A percentile compares a stretch with the other conserved stretches of the same genome.
Evolutionary conservation across 2,797 vertebrate genomes (phyloP).

Genomic region (Halcyon badia): DNA sequence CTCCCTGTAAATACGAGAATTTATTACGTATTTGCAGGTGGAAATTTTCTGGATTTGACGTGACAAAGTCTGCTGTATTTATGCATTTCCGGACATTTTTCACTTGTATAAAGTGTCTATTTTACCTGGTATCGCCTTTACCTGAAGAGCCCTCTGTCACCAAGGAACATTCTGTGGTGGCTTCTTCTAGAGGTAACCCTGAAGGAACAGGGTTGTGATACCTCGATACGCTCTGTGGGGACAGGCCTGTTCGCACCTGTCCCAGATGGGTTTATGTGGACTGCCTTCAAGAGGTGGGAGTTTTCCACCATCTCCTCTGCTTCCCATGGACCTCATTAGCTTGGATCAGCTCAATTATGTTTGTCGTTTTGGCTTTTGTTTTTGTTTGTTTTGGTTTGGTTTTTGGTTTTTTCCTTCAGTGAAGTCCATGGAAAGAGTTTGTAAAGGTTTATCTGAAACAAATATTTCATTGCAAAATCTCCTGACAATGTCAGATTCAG

Average conservation of each 20-base stretch:
- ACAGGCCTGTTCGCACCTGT: not conserved
- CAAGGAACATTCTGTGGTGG: accelerated
- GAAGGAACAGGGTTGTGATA: not conserved
- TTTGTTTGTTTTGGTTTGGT: no score
- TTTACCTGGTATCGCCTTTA: not conserved
- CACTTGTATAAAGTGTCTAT: not conserved
- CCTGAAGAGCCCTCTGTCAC: not conserved
- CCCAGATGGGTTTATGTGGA: not conserved
- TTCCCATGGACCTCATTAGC: not conserved
- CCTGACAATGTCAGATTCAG: not conserved
- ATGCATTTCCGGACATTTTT: accelerated
- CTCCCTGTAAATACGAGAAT: not conserved
- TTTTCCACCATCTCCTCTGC: not conserved
- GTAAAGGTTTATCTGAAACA: not conserved
- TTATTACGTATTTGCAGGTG: not conserved
- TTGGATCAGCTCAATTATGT: not conserved
- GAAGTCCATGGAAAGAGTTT: not conserved
- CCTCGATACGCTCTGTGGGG: accelerated
- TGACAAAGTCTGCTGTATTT: not conserved
- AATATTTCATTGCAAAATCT: not conserved
- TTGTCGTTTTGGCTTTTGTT: no score
- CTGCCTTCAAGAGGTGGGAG: not conserved
- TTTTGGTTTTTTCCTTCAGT: no score
- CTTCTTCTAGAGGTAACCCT: not conserved
- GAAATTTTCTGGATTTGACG: not conserved